Percentiles rank a stretch among this genome's conserved stretches.
phyloP scores from a whole-genome alignment of 2,797 vertebrate species.

The Benthosema pterotum region DNA sequence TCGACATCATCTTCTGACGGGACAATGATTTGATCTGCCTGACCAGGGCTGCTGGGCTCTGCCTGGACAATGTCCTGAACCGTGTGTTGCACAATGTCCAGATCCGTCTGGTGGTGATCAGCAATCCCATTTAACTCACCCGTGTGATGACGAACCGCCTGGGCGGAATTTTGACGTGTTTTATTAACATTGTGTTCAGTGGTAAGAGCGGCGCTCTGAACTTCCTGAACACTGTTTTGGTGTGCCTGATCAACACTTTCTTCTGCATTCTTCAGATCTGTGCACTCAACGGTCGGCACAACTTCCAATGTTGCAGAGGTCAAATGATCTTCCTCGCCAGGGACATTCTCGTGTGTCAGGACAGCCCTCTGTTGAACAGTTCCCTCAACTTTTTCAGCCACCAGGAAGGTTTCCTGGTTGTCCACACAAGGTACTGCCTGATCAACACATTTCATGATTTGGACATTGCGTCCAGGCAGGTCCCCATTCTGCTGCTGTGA shows the following conservation, averaged over 20 bases:
- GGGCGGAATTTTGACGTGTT: neutral
- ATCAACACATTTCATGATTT: neutral
- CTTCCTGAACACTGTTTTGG: neutral
- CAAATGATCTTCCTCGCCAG: slow-evolving; percentile 10
- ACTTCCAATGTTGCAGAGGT: neutral
- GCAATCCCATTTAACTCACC: neutral
- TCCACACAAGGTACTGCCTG: neutral
- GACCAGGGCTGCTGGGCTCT: neutral
- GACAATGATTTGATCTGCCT: neutral
- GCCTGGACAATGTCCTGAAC: neutral
- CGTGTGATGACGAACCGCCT: neutral
- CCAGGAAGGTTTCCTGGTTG: slow-evolving; percentile 13
- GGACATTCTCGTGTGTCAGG: neutral
- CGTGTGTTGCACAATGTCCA: slow-evolving; percentile 2
- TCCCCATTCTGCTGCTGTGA: slow-evolving; percentile 1
- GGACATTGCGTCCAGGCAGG: neutral
- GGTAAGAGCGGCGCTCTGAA: neutral
- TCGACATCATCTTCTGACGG: slow-evolving; percentile 7
- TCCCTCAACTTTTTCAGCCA: neutral
- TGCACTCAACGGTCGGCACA: neutral
- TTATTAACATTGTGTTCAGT: neutral
- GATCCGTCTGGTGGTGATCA: neutral
- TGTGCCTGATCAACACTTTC: slow-evolving; percentile 7
- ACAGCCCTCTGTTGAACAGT: neutral
- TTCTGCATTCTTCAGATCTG: slow-evolving; percentile 8